These are phyloP conservation scores for Drosophila sechellia DNA, from an alignment of 1,140 invertebrate genomes.

Conservation along the genomic window DNA sequence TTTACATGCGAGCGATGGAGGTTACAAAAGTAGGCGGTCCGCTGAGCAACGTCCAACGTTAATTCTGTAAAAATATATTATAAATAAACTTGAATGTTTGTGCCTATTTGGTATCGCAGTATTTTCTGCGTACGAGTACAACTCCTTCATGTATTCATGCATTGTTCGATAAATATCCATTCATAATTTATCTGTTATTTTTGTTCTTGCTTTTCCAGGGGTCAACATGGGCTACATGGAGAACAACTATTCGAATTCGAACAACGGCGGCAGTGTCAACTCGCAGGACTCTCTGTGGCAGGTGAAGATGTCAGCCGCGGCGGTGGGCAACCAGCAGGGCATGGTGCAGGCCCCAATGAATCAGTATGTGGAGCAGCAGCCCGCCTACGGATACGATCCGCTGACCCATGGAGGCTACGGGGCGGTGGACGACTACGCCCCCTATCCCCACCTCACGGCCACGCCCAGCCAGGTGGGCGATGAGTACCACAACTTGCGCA, in stretches of 20 bases:
- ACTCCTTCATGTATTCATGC: slow-evolving; percentile 9
- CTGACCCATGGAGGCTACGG: slow-evolving; percentile 92
- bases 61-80: neutral
- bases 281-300: slow-evolving; percentile 98
- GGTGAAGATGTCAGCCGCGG: slow-evolving; percentile 93
- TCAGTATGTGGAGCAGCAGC: slow-evolving; percentile 87
- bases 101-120: too few relatives aligned
- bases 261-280: slow-evolving; percentile 96
- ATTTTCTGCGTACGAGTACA: slow-evolving; percentile 14
- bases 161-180: slow-evolving; percentile 13
- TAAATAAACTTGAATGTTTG: neutral
- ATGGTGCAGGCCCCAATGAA: slow-evolving; percentile 85
- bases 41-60: neutral
- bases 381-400: slow-evolving; percentile 90
- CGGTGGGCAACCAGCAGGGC: slow-evolving; percentile 87
- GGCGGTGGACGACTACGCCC: slow-evolving; percentile 93
- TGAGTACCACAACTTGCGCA: slow-evolving; percentile 89
- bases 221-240: slow-evolving; percentile 95
- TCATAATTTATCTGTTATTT: slow-evolving; percentile 2
- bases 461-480: slow-evolving; percentile 87
- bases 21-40: neutral
- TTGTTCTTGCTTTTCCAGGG: slow-evolving; percentile 85
- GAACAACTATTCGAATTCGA: slow-evolving; percentile 96
- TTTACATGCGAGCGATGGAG: slow-evolving; percentile 8
- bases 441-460: slow-evolving; percentile 91